These are phyloP conservation scores for Petrocephalus schoutedeni DNA, from an alignment of 2,797 vertebrate genomes.

Conservation along the genomic window DNA sequence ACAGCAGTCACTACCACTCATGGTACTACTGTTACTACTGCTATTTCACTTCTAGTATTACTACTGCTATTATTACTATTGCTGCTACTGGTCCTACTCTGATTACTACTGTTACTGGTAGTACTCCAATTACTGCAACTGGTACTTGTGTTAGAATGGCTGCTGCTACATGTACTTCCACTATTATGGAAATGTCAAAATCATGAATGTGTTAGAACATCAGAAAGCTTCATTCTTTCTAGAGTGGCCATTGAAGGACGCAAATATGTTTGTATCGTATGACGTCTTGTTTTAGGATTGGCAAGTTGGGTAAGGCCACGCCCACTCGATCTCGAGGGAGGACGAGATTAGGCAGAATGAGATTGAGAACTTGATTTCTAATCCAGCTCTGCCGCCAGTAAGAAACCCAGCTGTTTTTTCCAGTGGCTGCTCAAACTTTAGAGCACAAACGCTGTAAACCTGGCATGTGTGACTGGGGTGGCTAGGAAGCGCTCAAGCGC, in stretches of 20 bases:
- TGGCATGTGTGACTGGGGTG: neutral
- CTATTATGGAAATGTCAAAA: neutral
- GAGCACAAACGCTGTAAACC: too few species aligned
- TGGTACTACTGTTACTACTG: neutral
- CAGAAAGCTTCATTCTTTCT: neutral
- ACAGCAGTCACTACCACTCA: neutral
- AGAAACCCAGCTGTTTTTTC: too few species aligned
- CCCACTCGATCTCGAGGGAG: neutral
- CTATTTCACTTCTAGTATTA: neutral
- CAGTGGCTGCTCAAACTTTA: too few species aligned
- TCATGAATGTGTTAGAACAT: neutral
- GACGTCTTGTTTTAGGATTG: neutral
- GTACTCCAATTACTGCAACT: neutral
- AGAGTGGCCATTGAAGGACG: neutral
- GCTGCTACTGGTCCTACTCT: neutral
- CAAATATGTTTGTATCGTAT: neutral
- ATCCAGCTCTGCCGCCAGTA: too few species aligned
- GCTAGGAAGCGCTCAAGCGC: neutral
- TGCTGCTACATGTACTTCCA: neutral
- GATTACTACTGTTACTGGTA: neutral
- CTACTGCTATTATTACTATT: neutral
- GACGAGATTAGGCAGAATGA: neutral
- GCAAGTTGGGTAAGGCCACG: neutral
- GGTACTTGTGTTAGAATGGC: neutral
- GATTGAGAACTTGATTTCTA: neutral